Conservation (phyloP, 2,113 vertebrate genomes). For the Laterallus jamaicensis region DNA sequence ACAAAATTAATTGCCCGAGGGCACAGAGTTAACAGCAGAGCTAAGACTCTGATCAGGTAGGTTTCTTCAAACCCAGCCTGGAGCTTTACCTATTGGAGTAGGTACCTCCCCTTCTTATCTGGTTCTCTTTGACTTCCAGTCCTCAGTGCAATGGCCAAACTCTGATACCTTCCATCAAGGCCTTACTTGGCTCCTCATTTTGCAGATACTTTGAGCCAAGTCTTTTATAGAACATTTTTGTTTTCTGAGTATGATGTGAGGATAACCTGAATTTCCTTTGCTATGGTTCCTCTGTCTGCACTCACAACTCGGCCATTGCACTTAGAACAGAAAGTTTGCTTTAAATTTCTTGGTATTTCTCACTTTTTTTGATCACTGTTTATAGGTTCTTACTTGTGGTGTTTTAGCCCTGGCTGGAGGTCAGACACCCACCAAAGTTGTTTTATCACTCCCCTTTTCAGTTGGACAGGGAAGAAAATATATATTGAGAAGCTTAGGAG, state of each 20-base stretch:
- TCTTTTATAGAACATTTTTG: neutral
- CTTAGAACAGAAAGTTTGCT: neutral
- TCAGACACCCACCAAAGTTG: no score
- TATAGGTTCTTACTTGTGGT: neutral
- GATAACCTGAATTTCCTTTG: neutral
- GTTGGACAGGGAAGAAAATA: no score
- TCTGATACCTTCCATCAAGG: neutral
- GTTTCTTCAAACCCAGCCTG: neutral
- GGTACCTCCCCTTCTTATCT: neutral
- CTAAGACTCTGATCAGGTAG: neutral
- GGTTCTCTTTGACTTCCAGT: neutral
- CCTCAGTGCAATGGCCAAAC: neutral
- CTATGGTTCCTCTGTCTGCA: neutral
- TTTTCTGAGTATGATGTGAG: neutral
- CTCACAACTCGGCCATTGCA: neutral
- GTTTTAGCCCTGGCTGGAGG: no score
- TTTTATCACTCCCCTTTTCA: no score
- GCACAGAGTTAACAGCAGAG: neutral
- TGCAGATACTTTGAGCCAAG: neutral
- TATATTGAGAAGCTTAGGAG: no score
- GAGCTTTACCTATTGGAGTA: neutral
- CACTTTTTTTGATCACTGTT: neutral
- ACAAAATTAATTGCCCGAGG: neutral
- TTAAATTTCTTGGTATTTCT: constrained; percentile 1
- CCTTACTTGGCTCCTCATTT: neutral